Evolutionary conservation across 2,797 vertebrate genomes (phyloP).

Genomic region (Rhabdophis nuchalis): DNA sequence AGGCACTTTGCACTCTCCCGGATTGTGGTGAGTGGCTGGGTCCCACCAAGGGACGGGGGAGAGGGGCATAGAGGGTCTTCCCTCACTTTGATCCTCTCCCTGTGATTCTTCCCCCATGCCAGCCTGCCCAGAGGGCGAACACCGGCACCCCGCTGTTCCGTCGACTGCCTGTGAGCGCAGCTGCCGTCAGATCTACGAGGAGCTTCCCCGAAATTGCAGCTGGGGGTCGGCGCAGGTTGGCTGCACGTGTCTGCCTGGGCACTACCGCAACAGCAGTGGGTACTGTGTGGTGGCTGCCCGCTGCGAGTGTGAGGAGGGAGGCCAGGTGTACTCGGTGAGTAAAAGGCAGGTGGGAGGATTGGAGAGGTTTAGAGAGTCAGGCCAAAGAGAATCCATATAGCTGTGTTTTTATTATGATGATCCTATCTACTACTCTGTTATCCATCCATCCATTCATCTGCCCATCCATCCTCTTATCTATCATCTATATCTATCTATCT

Average conservation of each 20-base stretch:
- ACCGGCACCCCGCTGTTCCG: conserved; percentile 61
- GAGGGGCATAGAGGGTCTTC: too few species aligned
- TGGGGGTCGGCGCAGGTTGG: conserved; percentile 25
- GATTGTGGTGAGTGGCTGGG: conserved; percentile 70
- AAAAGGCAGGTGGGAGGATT: accelerated
- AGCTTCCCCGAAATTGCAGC: conserved; percentile 69
- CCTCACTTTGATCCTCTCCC: too few species aligned
- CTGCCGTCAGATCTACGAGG: conserved; percentile 73
- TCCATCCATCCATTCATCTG: too few species aligned
- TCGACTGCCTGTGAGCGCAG: conserved; percentile 72
- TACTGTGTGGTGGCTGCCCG: conserved; percentile 76
- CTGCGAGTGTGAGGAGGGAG: conserved; percentile 78
- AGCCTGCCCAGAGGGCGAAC: conserved; percentile 80
- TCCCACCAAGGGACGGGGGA: not conserved
- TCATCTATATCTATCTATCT: too few species aligned
- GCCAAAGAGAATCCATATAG: not conserved
- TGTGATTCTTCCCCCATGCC: not conserved
- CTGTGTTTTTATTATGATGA: not conserved
- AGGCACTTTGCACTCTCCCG: conserved; percentile 59
- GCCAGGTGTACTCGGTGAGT: conserved; percentile 54
- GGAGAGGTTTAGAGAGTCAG: not conserved
- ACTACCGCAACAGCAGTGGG: conserved; percentile 71
- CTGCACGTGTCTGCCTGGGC: conserved; percentile 77
- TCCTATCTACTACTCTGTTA: too few species aligned
- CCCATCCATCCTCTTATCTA: too few species aligned